A percentile compares a stretch with the other conserved stretches of the same genome.
These are phyloP conservation scores for Chymomyza procnemis DNA, from an alignment of 2,888 invertebrate genomes.

Conservation along the genomic window DNA sequence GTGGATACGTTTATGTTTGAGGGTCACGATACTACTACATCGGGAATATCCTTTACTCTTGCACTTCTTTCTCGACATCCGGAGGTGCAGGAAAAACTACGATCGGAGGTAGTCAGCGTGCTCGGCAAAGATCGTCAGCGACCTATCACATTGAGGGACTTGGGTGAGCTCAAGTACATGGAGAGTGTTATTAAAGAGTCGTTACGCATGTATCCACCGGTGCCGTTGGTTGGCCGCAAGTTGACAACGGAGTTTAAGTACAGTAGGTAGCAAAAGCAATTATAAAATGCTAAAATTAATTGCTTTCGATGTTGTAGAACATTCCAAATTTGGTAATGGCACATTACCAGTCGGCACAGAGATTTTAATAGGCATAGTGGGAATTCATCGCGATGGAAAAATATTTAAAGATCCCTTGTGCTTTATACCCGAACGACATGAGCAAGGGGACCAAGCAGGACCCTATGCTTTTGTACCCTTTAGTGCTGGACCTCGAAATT, in stretches of 20 bases:
- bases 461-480: slow-evolving; percentile 68
- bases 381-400: slow-evolving; percentile 28
- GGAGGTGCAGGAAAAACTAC: slow-evolving; percentile 59
- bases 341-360: slow-evolving; percentile 65
- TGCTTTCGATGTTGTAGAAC: slow-evolving; percentile 30
- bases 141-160: slow-evolving; percentile 32
- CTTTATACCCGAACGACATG: slow-evolving; percentile 69
- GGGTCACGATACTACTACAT: slow-evolving; percentile 77
- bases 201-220: slow-evolving; percentile 82
- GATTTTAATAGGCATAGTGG: slow-evolving; percentile 51
- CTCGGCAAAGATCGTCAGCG: slow-evolving; percentile 35
- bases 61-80: slow-evolving; percentile 73
- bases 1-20: slow-evolving; percentile 85
- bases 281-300: neutral
- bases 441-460: slow-evolving; percentile 29
- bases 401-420: slow-evolving; percentile 50
- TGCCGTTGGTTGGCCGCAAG: slow-evolving; percentile 59
- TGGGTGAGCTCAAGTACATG: slow-evolving; percentile 43
- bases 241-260: neutral
- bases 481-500: slow-evolving; percentile 79
- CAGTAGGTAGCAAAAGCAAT: neutral
- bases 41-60: slow-evolving; percentile 69
- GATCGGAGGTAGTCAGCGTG: slow-evolving; percentile 50
- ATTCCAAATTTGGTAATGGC: slow-evolving; percentile 50
- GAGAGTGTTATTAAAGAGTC: slow-evolving; percentile 81